Conservation (phyloP, 2,797 vertebrate species). For the Fundulus diaphanus region DNA sequence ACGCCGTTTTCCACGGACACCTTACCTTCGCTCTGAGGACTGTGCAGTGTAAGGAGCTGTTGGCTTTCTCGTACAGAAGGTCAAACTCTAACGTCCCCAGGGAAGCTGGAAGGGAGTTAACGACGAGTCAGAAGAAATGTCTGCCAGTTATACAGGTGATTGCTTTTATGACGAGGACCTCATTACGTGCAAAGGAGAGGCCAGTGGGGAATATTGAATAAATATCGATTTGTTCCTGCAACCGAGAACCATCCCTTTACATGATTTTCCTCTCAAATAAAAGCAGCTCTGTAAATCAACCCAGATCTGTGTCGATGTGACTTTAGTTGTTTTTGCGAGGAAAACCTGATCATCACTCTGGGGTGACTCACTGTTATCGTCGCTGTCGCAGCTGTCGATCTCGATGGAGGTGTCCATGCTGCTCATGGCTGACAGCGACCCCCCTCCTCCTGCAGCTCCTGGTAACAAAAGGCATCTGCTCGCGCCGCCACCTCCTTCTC, state of each 20-base stretch:
- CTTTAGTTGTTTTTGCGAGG: neutral
- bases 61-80: constrained; percentile 87
- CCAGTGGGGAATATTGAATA: neutral
- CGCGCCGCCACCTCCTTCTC: constrained; percentile 43
- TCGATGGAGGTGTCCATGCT: constrained; percentile 85
- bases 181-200: constrained; percentile 13
- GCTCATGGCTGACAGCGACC: constrained; percentile 80
- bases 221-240: neutral
- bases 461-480: constrained; percentile 72
- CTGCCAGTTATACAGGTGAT: constrained; percentile 27
- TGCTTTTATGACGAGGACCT: constrained; percentile 35
- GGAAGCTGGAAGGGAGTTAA: constrained; percentile 77
- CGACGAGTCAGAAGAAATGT: constrained; percentile 8
- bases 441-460: constrained; percentile 68
- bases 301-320: neutral
- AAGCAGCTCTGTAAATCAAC: neutral
- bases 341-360: constrained; percentile 24
- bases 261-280: neutral
- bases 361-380: constrained; percentile 83
- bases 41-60: constrained; percentile 87
- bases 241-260: neutral
- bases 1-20: neutral
- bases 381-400: constrained; percentile 86
- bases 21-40: constrained; percentile 88
- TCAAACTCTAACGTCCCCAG: constrained; percentile 90